Conservation (phyloP, 2,888 invertebrate genomes). For the Tachystola acroxantha region DNA sequence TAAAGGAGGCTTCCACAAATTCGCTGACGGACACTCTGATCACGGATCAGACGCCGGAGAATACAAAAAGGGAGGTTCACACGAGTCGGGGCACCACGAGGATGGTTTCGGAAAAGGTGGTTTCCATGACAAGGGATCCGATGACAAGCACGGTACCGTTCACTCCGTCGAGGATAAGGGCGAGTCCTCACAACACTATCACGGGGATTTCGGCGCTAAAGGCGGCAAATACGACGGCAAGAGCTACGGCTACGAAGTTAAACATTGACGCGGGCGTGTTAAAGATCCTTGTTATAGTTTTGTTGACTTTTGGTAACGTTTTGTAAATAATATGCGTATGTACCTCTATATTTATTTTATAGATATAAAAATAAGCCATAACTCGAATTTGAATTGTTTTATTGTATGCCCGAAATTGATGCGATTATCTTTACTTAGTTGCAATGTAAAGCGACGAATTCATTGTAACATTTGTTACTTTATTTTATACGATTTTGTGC, state of each 20-base stretch:
- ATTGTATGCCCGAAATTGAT: background rate
- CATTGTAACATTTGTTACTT: too few relatives aligned
- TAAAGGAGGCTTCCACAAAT: conserved; percentile 78
- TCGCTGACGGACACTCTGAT: conserved; percentile 70
- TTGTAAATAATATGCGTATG: conserved; percentile 51
- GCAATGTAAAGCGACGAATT: too few relatives aligned
- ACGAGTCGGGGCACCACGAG: conserved; percentile 71
- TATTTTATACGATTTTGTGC: too few relatives aligned
- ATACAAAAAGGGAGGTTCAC: conserved; percentile 70
- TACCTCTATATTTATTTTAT: conserved; percentile 28
- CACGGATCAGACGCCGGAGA: conserved; percentile 72
- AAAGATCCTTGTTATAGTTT: conserved; percentile 46
- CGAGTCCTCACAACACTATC: conserved; percentile 64
- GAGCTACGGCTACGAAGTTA: conserved; percentile 62
- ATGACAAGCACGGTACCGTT: conserved; percentile 51
- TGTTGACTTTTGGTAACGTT: conserved; percentile 56
- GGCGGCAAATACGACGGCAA: conserved; percentile 43
- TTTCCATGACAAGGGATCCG: conserved; percentile 71
- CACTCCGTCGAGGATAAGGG: conserved; percentile 72
- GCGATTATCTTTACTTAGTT: too few relatives aligned
- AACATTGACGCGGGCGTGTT: conserved; percentile 42
- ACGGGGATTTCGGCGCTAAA: conserved; percentile 67
- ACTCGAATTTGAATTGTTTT: background rate
- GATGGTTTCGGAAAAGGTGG: conserved; percentile 68
- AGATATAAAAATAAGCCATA: conserved; percentile 52